Evolutionary conservation across 2,888 invertebrate genomes (phyloP), one percentile per base, ranked within the genome.

Genomic region (Morpho deidamia): DNA sequence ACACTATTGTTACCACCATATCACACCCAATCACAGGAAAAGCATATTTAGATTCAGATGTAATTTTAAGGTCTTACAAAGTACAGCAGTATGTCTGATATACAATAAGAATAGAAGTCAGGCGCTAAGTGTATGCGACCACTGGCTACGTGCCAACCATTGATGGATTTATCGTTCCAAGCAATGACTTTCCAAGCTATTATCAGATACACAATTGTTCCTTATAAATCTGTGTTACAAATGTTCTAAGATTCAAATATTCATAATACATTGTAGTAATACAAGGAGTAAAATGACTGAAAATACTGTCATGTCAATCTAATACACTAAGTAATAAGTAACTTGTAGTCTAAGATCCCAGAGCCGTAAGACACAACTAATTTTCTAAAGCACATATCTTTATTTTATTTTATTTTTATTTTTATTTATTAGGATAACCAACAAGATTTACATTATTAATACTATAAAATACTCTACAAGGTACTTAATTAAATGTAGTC

Each of bases 121-220:
- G 33, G 51, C 51, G 53, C 43, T 56, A 49, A 59, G 53, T 51
- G 53, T 14, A 40, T 34, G 49, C 35, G 49, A 23, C 39, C n/a
- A 11, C 35, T 59, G 59, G 59, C 59, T 8, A 8, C 8, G 23
- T 12, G 51, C 59, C 59, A 59, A 51, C 54, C 53, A 51, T 54
- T 59, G 59, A 59, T 48, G 53, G 56, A 59, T 56, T 59, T 59
- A 56, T 59, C 23, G 56, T 42, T 34, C 44, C 8, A 11, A 46
- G 42, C 55, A 44, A 44, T 47, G 51, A 51, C 51, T 58, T 40
- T 37, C 40, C 44, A 42, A 34, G 47, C 54, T 58, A 58, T 58
- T 58, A 58, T 51, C 48, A 58, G 57, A 54, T 51, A 54, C 57
- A 48, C 51, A 52, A 54, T 53, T 53, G 56, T 53, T 57, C 47